These are phyloP conservation scores for Cephus runcator DNA, from an alignment of 2,888 invertebrate species.

Conservation along the genomic window DNA sequence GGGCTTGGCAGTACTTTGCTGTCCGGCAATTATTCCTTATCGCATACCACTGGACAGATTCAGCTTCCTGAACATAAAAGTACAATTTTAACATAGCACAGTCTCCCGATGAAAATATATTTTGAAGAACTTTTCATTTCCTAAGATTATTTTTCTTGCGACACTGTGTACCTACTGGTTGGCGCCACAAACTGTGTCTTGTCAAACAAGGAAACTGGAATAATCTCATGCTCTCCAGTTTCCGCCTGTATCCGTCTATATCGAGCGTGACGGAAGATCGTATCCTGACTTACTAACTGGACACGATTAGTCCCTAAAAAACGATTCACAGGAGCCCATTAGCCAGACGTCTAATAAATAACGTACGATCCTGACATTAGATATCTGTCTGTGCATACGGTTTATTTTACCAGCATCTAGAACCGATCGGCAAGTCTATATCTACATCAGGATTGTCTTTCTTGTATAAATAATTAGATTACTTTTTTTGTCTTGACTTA, in stretches of 20 bases:
- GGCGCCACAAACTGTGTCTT: not conserved
- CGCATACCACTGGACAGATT: not conserved
- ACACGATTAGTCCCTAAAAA: not conserved
- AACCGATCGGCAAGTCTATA: not conserved
- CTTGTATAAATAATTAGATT: not conserved
- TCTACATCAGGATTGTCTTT: not conserved
- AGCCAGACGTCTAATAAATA: constrained; percentile 3
- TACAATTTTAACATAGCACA: not conserved
- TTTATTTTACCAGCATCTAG: not conserved
- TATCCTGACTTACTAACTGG: not conserved
- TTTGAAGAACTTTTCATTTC: not conserved
- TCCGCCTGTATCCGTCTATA: not conserved
- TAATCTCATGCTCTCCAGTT: not conserved
- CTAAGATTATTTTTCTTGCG: not conserved
- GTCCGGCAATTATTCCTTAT: not conserved
- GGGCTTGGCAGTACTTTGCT: not conserved
- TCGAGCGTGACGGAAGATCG: not conserved
- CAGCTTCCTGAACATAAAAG: not conserved
- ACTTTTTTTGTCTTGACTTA: not conserved
- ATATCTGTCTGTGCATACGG: not conserved
- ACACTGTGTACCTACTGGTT: not conserved
- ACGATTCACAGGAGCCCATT: not conserved
- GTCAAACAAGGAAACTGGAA: not conserved
- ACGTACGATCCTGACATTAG: not conserved
- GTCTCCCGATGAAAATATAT: not conserved